phyloP scores from a whole-genome alignment of 2,113 vertebrate genomes.

The Pardalotus punctatus region DNA sequence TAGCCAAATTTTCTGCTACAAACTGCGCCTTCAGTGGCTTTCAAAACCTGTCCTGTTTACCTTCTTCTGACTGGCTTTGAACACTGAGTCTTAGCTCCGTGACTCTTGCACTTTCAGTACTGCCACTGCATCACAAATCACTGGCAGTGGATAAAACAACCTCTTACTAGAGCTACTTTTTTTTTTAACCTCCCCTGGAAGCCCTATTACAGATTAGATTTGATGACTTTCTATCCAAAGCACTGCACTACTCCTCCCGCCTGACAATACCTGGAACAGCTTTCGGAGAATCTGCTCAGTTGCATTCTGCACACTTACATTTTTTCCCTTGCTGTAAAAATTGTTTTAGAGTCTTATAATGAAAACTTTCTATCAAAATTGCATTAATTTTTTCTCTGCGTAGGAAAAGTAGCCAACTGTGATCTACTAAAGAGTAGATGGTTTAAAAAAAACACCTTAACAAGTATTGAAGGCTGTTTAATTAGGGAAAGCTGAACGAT shows the following conservation, averaged over 20 bases:
- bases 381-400: not conserved
- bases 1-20: not conserved
- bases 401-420: not conserved
- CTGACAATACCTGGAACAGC: constrained; percentile 1
- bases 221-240: not conserved
- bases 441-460: not conserved
- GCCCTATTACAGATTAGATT: not conserved
- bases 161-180: not conserved
- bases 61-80: not conserved
- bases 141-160: not conserved
- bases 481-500: not conserved
- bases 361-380: constrained; percentile 8
- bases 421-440: not conserved
- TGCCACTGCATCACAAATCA: not conserved
- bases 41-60: not conserved
- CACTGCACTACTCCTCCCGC: not conserved
- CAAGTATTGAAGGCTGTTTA: not conserved
- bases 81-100: not conserved
- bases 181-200: not conserved
- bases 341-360: not conserved
- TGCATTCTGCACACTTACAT: not conserved
- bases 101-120: not conserved
- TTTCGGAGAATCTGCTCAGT: not conserved
- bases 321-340: not conserved
- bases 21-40: not conserved